Percentiles rank a stretch among this genome's conserved stretches.
These are phyloP conservation scores for Gymnopithys bicolor DNA, from an alignment of 2,797 vertebrate species.

Conservation along the genomic window DNA sequence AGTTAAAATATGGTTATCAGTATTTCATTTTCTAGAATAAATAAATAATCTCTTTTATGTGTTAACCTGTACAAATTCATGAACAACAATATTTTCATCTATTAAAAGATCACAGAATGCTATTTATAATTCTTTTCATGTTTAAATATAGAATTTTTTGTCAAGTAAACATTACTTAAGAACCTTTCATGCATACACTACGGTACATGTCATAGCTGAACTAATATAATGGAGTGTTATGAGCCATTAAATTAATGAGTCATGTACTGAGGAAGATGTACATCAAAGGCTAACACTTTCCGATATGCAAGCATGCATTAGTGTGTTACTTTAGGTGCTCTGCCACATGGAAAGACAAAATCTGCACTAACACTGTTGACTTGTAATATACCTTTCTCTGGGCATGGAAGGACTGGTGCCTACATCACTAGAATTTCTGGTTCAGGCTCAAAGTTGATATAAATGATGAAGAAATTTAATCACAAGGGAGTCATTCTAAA, in stretches of 20 bases:
- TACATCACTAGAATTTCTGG: not conserved
- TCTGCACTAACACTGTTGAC: not conserved
- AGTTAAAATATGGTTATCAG: not conserved
- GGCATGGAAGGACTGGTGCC: not conserved
- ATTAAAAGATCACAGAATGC: not conserved
- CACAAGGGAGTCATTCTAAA: not conserved
- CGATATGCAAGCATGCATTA: constrained; percentile 13
- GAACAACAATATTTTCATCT: not conserved
- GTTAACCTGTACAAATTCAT: not conserved
- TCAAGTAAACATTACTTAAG: constrained; percentile 48
- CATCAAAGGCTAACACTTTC: constrained; percentile 37
- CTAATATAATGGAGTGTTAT: constrained; percentile 59
- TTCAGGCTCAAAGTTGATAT: not conserved
- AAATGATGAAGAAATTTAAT: not conserved
- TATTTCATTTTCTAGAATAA: not conserved
- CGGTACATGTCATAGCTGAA: constrained; percentile 37
- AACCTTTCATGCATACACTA: constrained; percentile 3
- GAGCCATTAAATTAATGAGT: constrained; percentile 71
- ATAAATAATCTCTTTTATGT: not conserved
- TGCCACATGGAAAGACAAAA: constrained; percentile 28
- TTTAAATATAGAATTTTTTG: not conserved
- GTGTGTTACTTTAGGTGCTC: not conserved
- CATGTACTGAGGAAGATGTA: constrained; percentile 56
- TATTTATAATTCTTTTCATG: constrained; percentile 39
- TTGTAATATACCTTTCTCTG: not conserved